Conservation (phyloP, 2,888 invertebrate genomes). For the Myathropa florea region DNA sequence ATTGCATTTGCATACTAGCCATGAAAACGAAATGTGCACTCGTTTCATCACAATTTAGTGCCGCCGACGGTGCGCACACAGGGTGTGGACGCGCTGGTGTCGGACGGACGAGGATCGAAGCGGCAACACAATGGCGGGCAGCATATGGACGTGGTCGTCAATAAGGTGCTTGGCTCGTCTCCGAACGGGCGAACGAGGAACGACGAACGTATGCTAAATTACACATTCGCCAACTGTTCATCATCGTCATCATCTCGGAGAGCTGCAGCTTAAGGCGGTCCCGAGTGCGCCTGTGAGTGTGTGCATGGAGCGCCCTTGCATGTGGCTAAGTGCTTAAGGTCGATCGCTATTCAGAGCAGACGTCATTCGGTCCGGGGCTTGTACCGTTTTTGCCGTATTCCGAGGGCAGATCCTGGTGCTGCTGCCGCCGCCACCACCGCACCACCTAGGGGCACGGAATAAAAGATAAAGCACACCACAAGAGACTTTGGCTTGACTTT, state of each 20-base stretch:
- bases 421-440: background rate
- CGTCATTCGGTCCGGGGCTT: constrained; percentile 60
- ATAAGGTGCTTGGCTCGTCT: constrained; percentile 8
- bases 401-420: constrained; percentile 46
- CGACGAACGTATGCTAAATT: constrained; percentile 60
- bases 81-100: background rate
- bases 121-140: background rate
- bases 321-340: constrained; percentile 41
- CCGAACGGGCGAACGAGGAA: background rate
- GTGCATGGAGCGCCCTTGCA: constrained; percentile 21
- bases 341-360: constrained; percentile 42
- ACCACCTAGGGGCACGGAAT: constrained; percentile 26
- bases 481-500: constrained; percentile 47
- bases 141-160: constrained; percentile 56
- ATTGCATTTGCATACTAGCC: constrained; percentile 53
- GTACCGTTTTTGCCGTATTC: constrained; percentile 17
- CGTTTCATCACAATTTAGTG: constrained; percentile 66
- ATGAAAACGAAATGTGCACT: constrained; percentile 54
- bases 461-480: constrained; percentile 67
- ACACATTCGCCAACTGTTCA: constrained; percentile 68
- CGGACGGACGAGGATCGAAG: background rate
- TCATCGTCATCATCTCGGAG: constrained; percentile 55
- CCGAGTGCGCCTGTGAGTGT: background rate
- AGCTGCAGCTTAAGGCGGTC: constrained; percentile 54
- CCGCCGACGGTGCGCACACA: background rate